These are phyloP conservation scores for Neodiprion pinetum DNA, from an alignment of 1,140 invertebrate species.

Conservation along the genomic window DNA sequence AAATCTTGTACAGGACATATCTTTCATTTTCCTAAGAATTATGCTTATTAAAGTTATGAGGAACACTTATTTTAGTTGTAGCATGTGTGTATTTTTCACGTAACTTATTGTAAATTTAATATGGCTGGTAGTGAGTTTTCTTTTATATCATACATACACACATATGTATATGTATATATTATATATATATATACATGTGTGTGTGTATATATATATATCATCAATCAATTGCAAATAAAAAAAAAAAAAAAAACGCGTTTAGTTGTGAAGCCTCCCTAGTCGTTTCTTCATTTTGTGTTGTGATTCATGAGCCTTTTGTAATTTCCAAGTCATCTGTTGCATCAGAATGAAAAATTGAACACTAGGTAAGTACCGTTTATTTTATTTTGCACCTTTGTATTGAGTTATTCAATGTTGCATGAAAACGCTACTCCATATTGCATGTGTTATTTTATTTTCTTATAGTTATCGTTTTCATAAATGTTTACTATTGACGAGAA, in stretches of 20 bases:
- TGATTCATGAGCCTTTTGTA: slow-evolving; percentile 32
- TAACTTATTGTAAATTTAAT: slow-evolving; percentile 45
- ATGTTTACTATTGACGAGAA: not conserved
- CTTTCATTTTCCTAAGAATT: slow-evolving; percentile 6
- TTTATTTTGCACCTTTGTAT: slow-evolving; percentile 36
- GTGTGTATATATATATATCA: no score
- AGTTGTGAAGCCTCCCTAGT: slow-evolving; percentile 2
- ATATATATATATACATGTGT: slow-evolving; percentile 28
- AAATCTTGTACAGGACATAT: slow-evolving; percentile 3
- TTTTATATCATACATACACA: slow-evolving; percentile 33
- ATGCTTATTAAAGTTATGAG: not conserved
- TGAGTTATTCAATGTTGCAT: slow-evolving; percentile 38
- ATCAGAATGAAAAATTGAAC: slow-evolving; percentile 18
- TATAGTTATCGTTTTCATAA: slow-evolving; percentile 7
- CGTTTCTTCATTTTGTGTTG: slow-evolving; percentile 31
- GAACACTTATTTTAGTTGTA: slow-evolving; percentile 34
- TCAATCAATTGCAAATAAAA: not conserved
- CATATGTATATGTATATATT: slow-evolving; percentile 31
- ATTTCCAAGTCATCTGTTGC: slow-evolving; percentile 30
- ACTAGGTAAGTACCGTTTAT: slow-evolving; percentile 43
- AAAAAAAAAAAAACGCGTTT: not conserved
- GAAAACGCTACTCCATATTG: not conserved
- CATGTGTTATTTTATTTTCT: slow-evolving; percentile 16
- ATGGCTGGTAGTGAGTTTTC: slow-evolving; percentile 37
- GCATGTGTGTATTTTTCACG: slow-evolving; percentile 47